Evolutionary conservation across 2,888 invertebrate species (phyloP), one percentile per base, ranked within the genome.

Genomic region (Crossocerus cetratus): DNA sequence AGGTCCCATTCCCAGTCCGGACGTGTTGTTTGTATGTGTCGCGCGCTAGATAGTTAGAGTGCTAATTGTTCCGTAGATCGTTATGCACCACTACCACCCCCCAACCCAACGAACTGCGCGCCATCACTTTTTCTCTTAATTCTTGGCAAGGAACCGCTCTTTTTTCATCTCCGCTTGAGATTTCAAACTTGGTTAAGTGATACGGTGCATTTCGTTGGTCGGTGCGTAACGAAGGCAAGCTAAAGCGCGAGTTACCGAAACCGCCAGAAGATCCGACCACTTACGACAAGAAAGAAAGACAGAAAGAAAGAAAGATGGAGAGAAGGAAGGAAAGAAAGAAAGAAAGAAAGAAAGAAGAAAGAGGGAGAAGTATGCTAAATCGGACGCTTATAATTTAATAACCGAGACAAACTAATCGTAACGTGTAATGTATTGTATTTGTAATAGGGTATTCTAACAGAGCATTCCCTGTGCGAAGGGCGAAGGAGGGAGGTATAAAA

Each of bases 301-400:
- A 16, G 16, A 1, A 16, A 49, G 3, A 16, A 45, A 45, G n/a
- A 45, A 45, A 45, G 57, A n/a, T n/a, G n/a, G n/a, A n/a, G n/a
- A n/a, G n/a, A n/a, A n/a, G n/a, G 63, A 68, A 23, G 22, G 68
- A 67, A 16, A 49, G 14, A 16, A 49, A 49, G 49, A 2, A 49
- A 49, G 16, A 49, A 49, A 16, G 16, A 1, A 16, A 49, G 3
- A 16, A 45, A 45, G n/a, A 45, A 45, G 8, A 55, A 64, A 69
- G 61, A 68, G 73, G 71, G 68, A 60, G 67, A 74, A 77, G 53
- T 74, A 77, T 74, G 72, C 78, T 82, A 83, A 86, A 86, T 84
- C 82, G 83, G 85, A 87, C 86, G 86, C 86, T 86, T 88, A 84
- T 85, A 83, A 88, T 88, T 86, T 85, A 87, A 86, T 86, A 87